A percentile compares a stretch with the other conserved stretches of the same genome.
phyloP scores from a whole-genome alignment of 2,888 invertebrate genomes.

The Eupithecia vulgata region DNA sequence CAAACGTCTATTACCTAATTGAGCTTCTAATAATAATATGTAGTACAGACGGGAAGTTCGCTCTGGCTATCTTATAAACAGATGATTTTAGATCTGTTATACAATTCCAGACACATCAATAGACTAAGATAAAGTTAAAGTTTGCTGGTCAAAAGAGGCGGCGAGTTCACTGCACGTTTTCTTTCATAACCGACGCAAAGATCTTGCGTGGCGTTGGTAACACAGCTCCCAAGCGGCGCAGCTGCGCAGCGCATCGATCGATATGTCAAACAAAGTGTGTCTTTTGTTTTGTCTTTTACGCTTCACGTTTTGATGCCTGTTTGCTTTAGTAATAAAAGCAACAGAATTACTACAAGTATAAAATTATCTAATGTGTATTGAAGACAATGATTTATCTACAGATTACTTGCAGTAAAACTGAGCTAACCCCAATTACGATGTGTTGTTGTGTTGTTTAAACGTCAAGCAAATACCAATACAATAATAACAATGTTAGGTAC shows the following conservation, averaged over 20 bases:
- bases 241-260: conserved; percentile 5
- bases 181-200: background rate
- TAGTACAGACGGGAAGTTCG: background rate
- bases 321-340: background rate
- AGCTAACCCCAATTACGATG: background rate
- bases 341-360: background rate
- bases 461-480: background rate
- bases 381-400: background rate
- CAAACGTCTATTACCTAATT: background rate
- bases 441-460: background rate
- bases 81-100: background rate
- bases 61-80: background rate
- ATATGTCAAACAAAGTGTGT: conserved; percentile 2
- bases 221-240: background rate
- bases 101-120: background rate
- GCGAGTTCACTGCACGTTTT: background rate
- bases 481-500: background rate
- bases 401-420: background rate
- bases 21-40: background rate
- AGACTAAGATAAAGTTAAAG: background rate
- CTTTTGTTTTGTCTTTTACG: background rate
- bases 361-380: background rate
- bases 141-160: background rate
- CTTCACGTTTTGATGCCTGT: background rate
- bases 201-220: conserved; percentile 2